These are phyloP conservation scores for Epizoanthus stellaris DNA, from an alignment of 92 coral and sea anemone genomes.

Conservation along the genomic window DNA sequence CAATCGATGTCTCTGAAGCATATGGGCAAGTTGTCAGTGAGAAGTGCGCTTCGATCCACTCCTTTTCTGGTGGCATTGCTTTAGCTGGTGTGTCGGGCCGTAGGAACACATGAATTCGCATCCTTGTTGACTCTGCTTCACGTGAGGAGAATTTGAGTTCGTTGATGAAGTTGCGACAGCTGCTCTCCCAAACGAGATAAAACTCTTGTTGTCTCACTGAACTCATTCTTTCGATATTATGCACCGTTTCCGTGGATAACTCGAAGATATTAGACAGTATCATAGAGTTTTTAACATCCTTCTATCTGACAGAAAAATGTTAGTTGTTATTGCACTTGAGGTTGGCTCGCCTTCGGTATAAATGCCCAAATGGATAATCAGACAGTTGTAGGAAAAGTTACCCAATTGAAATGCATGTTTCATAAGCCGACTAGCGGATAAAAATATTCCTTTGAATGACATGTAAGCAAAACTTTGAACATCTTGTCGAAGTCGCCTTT, in stretches of 20 bases:
- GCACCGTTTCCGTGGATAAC: neutral
- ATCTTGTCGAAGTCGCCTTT: slow-evolving; percentile 7
- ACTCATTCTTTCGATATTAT: neutral
- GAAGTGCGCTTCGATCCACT: slow-evolving; percentile 77
- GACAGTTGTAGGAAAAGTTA: neutral
- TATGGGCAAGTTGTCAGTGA: slow-evolving; percentile 89
- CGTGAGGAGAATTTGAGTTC: slow-evolving; percentile 68
- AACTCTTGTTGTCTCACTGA: slow-evolving; percentile 59
- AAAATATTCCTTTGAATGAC: slow-evolving; percentile 1
- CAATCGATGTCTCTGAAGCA: slow-evolving; percentile 86
- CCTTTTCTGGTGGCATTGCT: slow-evolving; percentile 75
- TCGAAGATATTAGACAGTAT: neutral
- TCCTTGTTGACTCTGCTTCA: slow-evolving; percentile 64
- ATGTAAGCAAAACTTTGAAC: neutral
- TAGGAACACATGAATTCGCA: slow-evolving; percentile 80
- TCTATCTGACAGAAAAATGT: neutral
- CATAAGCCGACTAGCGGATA: slow-evolving; percentile 22
- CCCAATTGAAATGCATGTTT: slow-evolving; percentile 25
- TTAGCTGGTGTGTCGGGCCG: slow-evolving; percentile 90
- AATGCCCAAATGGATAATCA: slow-evolving; percentile 10
- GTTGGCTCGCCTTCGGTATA: neutral
- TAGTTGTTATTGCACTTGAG: neutral
- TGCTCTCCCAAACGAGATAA: slow-evolving; percentile 95
- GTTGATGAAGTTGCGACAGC: slow-evolving; percentile 91
- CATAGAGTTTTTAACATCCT: neutral